Conservation (phyloP, 2,888 invertebrate species). For the Drosophila antonietae region DNA sequence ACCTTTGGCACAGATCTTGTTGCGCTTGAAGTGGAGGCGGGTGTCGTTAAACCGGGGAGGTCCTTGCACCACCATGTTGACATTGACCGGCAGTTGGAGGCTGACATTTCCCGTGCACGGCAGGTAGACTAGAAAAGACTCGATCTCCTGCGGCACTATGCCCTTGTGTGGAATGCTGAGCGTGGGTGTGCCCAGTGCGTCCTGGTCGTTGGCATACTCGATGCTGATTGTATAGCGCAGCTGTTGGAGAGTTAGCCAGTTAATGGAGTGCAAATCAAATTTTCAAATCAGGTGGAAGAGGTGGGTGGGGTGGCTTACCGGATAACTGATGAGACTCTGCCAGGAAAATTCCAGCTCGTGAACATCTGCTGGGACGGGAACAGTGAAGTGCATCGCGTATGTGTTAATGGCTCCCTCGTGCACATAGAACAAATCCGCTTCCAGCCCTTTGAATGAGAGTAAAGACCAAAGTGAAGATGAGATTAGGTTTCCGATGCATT, state of each 20-base stretch:
- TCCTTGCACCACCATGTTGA: conserved; percentile 92
- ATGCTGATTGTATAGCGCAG: conserved; percentile 85
- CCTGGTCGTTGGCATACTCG: conserved; percentile 85
- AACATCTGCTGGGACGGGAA: conserved; percentile 92
- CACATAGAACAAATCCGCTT: conserved; percentile 93
- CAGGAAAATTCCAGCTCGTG: conserved; percentile 93
- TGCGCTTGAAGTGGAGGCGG: conserved; percentile 91
- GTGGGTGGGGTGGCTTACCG: conserved; percentile 86
- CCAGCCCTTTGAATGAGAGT: conserved; percentile 86
- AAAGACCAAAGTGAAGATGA: not conserved
- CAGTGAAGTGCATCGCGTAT: conserved; percentile 93
- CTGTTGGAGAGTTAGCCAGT: conserved; percentile 58
- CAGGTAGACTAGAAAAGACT: conserved; percentile 91
- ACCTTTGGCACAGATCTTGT: conserved; percentile 95
- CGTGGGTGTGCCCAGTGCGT: conserved; percentile 91
- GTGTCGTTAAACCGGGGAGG: conserved; percentile 90
- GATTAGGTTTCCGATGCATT: conserved; percentile 50
- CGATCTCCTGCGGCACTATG: conserved; percentile 90
- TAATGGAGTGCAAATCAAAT: conserved; percentile 77
- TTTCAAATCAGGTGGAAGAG: conserved; percentile 20
- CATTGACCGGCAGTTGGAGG: conserved; percentile 92
- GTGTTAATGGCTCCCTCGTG: conserved; percentile 93
- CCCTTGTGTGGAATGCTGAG: conserved; percentile 93
- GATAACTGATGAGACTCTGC: conserved; percentile 90
- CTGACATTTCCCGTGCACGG: conserved; percentile 92